Evolutionary conservation across 2,113 vertebrate genomes (phyloP).

Genomic region (Lampris megalopsis): DNA sequence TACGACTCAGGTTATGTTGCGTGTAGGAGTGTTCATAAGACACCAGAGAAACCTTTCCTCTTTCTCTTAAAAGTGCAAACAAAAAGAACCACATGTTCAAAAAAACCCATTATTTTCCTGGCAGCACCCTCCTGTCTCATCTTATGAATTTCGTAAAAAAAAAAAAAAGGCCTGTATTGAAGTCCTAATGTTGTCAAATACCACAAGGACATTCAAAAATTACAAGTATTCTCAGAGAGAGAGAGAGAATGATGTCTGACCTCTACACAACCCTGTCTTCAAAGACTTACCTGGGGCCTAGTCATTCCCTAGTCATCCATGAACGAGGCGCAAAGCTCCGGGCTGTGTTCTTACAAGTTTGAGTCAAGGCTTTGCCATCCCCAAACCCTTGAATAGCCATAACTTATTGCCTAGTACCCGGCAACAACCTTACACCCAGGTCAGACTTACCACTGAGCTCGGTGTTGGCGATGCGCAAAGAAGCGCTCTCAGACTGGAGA

Average conservation of each 20-base stretch:
- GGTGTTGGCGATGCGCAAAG: conserved; percentile 93
- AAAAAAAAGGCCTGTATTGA: neutral
- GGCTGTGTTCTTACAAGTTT: neutral
- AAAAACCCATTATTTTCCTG: no score
- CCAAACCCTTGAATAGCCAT: neutral
- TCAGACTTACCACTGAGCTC: conserved; percentile 95
- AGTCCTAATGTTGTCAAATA: conserved; percentile 10
- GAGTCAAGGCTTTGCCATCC: conserved; percentile 4
- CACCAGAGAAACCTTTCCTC: conserved; percentile 16
- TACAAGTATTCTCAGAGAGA: conserved; percentile 80
- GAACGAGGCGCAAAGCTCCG: conserved; percentile 8
- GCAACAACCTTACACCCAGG: neutral
- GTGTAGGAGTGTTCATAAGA: conserved; percentile 37
- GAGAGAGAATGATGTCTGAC: conserved; percentile 9
- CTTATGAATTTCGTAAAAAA: no score
- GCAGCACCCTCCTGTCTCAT: no score
- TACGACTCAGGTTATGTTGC: conserved; percentile 50
- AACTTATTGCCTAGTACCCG: conserved; percentile 10
- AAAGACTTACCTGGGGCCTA: conserved; percentile 43
- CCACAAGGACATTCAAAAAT: neutral
- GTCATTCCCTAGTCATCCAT: neutral
- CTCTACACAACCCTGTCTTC: neutral
- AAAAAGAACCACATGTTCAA: conserved; percentile 23
- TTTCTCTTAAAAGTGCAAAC: conserved; percentile 1
- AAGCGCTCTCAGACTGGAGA: conserved; percentile 94